Evolutionary conservation across 2,113 vertebrate genomes (phyloP), one percentile per base, ranked within the genome.

Genomic region (Brachirus orientalis): DNA sequence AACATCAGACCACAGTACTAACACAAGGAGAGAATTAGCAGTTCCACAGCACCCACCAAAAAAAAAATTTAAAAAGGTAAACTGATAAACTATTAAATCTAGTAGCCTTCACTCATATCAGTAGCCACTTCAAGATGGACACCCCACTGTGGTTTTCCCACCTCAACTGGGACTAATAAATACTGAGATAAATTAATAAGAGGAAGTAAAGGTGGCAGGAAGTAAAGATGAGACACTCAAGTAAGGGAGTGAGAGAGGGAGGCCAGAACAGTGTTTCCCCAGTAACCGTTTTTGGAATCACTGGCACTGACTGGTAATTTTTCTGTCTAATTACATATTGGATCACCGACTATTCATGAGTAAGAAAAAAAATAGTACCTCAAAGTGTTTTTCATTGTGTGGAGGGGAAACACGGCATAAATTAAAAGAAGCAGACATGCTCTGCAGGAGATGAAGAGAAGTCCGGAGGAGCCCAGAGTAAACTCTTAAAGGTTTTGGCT

Each of bases 401-500:
- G 1, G 14, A 64, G 47, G 50, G 68, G 66, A 81, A 64, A 72
- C 71, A 78, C 22, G n/a, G 41, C 0, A 35, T 9, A 1, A 61
- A 63, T 14, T 11, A 63, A 67, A 36, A 65, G 36, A 69, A 67
- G 62, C 50, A 67, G 14, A 54, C 72, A 77, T 48, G 62, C 58
- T 53, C 43, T 53, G 50, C 38, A 79, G 59, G 37, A 69, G 18
- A 55, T 1, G 44, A 75, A n/a, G 64, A 10, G 33, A 28, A 28
- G 28, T 28, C 28, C 28, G 6, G 36, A 58, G 66, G 37, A 62
- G 48, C 28, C 58, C 60, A 70, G 68, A 71, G 65, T 10, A 46
- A 79, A 75, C 56, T 18, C 38, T 57, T 28, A 69, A 57, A 67
- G 0, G 14, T 44, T 73, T 88, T 84, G 82, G 87, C 84, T 95